These are phyloP conservation scores for Cheiracanthium punctorium DNA, from an alignment of 2,888 invertebrate species.

Conservation along the genomic window DNA sequence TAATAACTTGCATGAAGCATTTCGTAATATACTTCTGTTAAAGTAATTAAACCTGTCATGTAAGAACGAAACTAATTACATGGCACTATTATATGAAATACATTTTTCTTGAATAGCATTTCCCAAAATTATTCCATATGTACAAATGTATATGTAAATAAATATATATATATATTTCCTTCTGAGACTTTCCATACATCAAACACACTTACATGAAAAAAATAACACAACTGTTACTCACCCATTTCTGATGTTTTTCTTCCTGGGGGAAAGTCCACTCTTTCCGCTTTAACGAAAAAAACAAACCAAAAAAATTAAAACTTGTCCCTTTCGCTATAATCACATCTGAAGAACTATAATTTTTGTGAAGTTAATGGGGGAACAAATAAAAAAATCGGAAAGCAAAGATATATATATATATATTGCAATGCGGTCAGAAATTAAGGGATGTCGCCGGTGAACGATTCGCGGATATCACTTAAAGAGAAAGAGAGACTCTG, in stretches of 20 bases:
- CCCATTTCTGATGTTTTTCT: neutral
- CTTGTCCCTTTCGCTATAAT: neutral
- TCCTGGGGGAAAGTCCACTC: neutral
- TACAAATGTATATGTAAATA: no score
- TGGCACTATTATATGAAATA: no score
- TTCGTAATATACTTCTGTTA: no score
- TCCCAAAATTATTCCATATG: no score
- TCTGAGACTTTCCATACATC: no score
- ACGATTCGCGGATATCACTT: neutral
- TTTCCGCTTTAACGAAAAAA: constrained; percentile 2
- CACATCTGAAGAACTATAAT: neutral
- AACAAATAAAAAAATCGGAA: neutral
- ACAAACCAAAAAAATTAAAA: neutral
- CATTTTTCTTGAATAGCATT: no score
- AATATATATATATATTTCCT: no score
- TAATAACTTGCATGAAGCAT: no score
- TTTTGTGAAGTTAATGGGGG: neutral
- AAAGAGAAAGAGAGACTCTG: neutral
- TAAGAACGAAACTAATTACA: no score
- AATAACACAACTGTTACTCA: neutral
- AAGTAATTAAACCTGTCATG: no score
- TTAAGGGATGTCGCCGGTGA: neutral
- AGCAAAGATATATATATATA: no score
- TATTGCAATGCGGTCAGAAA: neutral
- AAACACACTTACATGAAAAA: no score